Evolutionary conservation across 64 coral and sea anemone genomes (phyloP), one percentile per base, ranked within the genome.

Genomic region (Orbicella faveolata): DNA sequence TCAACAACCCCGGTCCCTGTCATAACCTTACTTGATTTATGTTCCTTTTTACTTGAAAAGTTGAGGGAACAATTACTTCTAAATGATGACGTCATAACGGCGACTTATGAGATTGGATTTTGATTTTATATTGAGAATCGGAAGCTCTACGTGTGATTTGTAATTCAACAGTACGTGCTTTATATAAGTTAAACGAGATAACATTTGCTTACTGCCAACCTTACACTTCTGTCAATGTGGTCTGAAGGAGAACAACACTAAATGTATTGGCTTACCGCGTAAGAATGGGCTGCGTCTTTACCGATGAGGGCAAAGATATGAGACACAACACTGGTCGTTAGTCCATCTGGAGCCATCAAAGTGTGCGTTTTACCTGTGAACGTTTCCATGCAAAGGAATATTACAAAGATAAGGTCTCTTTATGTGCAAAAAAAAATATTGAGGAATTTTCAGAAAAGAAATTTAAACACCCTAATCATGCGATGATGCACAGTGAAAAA

Each of bases 291-390:
- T 16, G 89, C 44, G 48, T 96, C 94, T 52, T 88, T 90, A 57
- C 80, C 75, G 54, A 96, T 89, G 21, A 96, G 83, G 75, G 87
- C 75, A 70, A 96, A 96, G 34, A 92, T 79, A 33, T 87, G 92
- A 73, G 86, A 85, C 25, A 96, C 93, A 9, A 92, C 88, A 66
- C 70, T 95, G 4, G 84, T 76, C 2, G 93, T 92, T 33, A 95
- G 73, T 11, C 93, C 93, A 70, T 91, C 89, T 78, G 93, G 62
- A 18, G 89, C 93, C 93, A 95, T 95, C 52, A 95, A 25, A 18
- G 93, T 95, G 76, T 96, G 92, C 0, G 94, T 92, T 59, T 96
- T 96, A 52, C 94, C 93, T 95, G 82, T 26, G 37, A 88, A 61
- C 30, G 73, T 33, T 66, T 9, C 4, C 12, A 73, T 23, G 39